Evolutionary conservation across 2,113 vertebrate genomes (phyloP), one percentile per base, ranked within the genome.

Genomic region (Cercopithecus mona): DNA sequence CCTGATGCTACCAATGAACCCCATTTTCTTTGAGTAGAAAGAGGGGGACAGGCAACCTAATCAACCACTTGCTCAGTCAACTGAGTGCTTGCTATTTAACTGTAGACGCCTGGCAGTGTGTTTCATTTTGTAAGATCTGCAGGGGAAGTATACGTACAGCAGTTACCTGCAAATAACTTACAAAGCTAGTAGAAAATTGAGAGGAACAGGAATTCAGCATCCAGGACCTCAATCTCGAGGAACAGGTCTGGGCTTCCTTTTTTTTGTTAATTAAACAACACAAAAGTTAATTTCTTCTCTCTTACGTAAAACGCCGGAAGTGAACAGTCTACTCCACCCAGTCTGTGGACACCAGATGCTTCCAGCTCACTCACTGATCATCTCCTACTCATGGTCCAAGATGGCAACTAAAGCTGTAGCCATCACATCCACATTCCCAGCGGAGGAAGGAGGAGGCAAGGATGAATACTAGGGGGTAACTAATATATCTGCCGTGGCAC

Each of bases 261-360:
- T 50, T 18, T 13, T 20, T 23, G 20, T 82, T 55, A 95, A 64
- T 96, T 90, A 93, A 88, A 70, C 72, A 91, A 88, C 83, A 73
- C 1, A 23, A 11, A 64, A 84, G 13, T 72, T 43, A 27, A 76
- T 70, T 75, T 72, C 38, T 93, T 93, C 32, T 83, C 61, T 85
- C 76, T 57, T 68, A 27, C 35, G 6, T 84, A 64, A 80, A 96
- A 81, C 12, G 38, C 20, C 81, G 25, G 10, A 91, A 25, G 11
- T 23, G 88, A 86, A 78, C 5, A 55, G 57, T 61, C 27, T 30
- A 7, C 10, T 82, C 32, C 75, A 61, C 4, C 35, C 2, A 86
- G 5, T 35, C 48, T 76, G 70, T 13, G 82, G 45, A 85, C 23
- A 59, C 50, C 13, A 91, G 73, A 50, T 43, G 48, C 61, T 82